phyloP scores from a whole-genome alignment of 2,888 invertebrate species.

The Metopia argyrocephala region DNA sequence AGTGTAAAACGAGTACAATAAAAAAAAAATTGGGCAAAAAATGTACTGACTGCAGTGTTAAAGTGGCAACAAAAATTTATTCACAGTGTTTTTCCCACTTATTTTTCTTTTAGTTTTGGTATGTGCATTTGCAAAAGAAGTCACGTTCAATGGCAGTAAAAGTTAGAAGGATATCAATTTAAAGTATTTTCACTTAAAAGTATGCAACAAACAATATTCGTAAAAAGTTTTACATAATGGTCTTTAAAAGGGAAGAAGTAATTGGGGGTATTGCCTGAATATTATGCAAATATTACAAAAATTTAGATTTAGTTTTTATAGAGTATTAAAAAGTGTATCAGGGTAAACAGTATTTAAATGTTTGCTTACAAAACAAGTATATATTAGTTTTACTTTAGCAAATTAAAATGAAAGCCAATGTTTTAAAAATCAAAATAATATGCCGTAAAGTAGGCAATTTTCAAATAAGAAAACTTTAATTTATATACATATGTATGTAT shows the following conservation, averaged over 20 bases:
- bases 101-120: constrained; percentile 15
- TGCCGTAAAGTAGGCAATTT: neutral
- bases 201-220: constrained; percentile 25
- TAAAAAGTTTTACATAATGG: constrained; percentile 31
- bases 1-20: constrained; percentile 22
- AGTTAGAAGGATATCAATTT: constrained; percentile 57
- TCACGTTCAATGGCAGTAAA: constrained; percentile 60
- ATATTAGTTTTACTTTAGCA: neutral
- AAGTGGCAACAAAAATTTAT: constrained; percentile 3
- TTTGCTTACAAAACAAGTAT: neutral
- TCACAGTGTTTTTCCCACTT: no score
- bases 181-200: constrained; percentile 32
- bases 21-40: constrained; percentile 10
- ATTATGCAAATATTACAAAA: constrained; percentile 50
- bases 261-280: neutral
- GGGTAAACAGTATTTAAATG: constrained; percentile 17
- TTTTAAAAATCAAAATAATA: neutral
- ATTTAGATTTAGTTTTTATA: constrained; percentile 5
- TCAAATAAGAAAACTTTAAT: no score
- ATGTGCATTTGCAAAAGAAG: constrained; percentile 46
- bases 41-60: neutral
- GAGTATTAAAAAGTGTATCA: constrained; percentile 1
- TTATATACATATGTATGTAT: no score
- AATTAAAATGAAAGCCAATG: no score
- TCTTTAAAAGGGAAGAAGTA: constrained; percentile 4